Conservation (phyloP, 1,140 invertebrate genomes). For the Dreissena polymorpha region DNA sequence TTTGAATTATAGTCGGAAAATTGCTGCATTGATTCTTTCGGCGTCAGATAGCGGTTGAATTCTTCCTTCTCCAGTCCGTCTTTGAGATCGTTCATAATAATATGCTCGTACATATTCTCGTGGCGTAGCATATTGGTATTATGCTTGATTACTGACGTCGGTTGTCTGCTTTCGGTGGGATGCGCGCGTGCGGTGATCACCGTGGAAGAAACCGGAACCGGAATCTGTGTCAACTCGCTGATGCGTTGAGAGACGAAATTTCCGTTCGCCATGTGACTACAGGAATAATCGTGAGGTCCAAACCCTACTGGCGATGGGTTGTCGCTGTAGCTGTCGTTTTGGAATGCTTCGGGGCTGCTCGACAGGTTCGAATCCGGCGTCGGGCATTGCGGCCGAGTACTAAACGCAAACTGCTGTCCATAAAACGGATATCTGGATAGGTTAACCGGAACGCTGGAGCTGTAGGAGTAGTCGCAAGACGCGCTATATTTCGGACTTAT, state of each 20-base stretch:
- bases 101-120: too few species aligned
- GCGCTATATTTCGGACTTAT: neutral
- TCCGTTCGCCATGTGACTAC: too few species aligned
- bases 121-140: too few species aligned
- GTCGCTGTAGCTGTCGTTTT: slow-evolving; percentile 1
- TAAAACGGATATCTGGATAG: neutral
- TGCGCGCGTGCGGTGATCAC: too few species aligned
- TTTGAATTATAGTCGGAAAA: slow-evolving; percentile 3
- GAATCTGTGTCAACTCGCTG: too few species aligned
- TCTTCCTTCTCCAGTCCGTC: neutral
- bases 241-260: too few species aligned
- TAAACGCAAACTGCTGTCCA: neutral
- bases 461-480: neutral
- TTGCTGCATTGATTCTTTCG: neutral
- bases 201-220: too few species aligned
- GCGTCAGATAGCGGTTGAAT: neutral
- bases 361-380: slow-evolving; percentile 30
- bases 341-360: slow-evolving; percentile 16
- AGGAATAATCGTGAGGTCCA: too few species aligned
- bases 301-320: too few species aligned
- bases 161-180: too few species aligned
- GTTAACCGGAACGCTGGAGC: slow-evolving; percentile 22
- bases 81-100: too few species aligned
- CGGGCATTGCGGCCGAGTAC: neutral
- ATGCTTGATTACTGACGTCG: too few species aligned